Base-by-base conservation (phyloP, 2,797 vertebrate species). In the Clarias laeviceps region DNA sequence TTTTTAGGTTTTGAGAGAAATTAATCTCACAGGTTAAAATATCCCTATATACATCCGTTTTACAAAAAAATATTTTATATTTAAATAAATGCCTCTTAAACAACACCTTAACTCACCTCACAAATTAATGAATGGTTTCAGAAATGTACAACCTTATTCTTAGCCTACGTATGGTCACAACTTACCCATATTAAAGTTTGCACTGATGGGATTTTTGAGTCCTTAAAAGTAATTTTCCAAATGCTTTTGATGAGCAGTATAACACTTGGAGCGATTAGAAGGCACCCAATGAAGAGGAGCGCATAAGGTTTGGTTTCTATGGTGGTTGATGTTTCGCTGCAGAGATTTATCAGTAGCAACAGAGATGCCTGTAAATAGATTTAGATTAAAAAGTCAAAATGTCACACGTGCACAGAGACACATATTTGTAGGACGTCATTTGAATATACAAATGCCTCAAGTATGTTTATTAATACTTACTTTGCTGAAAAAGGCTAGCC, bases 171-270 rank as follows among this genome's bases (percentile, higher is more conserved):
- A n/a, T 24, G 20, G n/a, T 27, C 22, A 5, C 0, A 40, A 85
- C 89, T 90, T 83, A 94, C 94, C 82, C 93, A 82, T 22, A 90
- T 70, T 4, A 17, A 0, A 0, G 93, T 93, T 65, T 29, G 6
- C 34, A 12, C 84, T 0, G 24, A 69, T 0, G 94, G 93, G 0
- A 89, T 8, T 82, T 94, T 93, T 22, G 93, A 94, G 72, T 91
- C 87, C 85, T 93, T 94, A 84, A 93, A 93, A 45, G 91, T 90
- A 0, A 91, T 82, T 82, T 94, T 95, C 94, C 94, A 95, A 0
- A 91, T 0, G 83, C 92, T 92, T 88, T 94, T 94, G 4, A 91
- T 5, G 0, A 94, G 54, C 1, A 91, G 61, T 6, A 92, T 56
- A n/a, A 93, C 87, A 34, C 89, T 94, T 56, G 94, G 91, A 1